Evolutionary conservation across 2,888 invertebrate genomes (phyloP).

Genomic region (Elegia similella): DNA sequence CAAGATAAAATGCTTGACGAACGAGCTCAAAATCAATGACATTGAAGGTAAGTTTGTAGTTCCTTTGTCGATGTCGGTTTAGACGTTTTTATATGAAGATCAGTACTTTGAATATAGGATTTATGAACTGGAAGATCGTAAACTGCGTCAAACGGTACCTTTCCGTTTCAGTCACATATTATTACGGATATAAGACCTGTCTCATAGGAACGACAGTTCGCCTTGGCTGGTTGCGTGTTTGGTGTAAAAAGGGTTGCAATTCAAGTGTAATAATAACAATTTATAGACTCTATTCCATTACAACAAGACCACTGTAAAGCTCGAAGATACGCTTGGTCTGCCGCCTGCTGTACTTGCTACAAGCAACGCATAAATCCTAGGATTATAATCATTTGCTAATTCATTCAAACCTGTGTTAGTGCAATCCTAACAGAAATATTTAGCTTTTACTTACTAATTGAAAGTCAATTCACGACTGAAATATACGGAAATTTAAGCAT

Average conservation of each 20-base stretch:
- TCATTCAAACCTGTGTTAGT: too few species aligned
- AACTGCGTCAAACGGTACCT: not conserved
- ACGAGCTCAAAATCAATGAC: slow-evolving; percentile 67
- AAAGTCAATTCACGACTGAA: too few species aligned
- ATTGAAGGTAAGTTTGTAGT: slow-evolving; percentile 54
- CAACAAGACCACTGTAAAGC: not conserved
- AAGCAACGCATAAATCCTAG: not conserved
- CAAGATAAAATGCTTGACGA: slow-evolving; percentile 78
- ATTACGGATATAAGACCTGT: not conserved
- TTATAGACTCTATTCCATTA: not conserved
- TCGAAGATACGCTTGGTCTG: not conserved
- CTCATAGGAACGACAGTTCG: not conserved
- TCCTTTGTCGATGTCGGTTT: not conserved
- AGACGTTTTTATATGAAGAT: not conserved
- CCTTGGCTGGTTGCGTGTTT: not conserved
- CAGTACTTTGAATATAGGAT: not conserved
- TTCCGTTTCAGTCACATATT: not conserved
- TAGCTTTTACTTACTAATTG: too few species aligned
- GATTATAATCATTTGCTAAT: too few species aligned
- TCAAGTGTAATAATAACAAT: not conserved
- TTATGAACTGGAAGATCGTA: not conserved
- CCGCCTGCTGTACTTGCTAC: not conserved
- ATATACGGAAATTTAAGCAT: too few species aligned
- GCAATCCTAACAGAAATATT: too few species aligned
- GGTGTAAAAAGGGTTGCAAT: not conserved